A percentile compares a stretch with the other conserved stretches of the same genome.
Evolutionary conservation across 2,888 invertebrate genomes (phyloP).

Genomic region (Tortricodes alternella): DNA sequence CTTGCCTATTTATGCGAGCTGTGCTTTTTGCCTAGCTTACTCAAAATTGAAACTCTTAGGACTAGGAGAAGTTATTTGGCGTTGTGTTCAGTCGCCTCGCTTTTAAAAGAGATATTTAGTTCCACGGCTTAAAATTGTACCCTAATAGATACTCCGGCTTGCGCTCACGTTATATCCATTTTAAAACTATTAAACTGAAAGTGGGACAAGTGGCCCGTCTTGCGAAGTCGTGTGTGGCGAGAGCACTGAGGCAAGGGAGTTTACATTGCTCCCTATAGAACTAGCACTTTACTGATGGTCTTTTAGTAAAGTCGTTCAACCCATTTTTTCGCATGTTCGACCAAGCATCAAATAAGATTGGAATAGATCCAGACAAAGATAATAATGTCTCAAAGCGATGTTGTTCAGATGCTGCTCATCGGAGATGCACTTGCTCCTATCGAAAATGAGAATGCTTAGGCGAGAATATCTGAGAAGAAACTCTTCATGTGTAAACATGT

Average conservation of each 20-base stretch:
- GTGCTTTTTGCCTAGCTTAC: no score
- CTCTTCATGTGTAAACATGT: no score
- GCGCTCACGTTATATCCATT: neutral
- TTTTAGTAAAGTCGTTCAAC: neutral
- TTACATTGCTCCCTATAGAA: neutral
- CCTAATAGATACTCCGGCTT: neutral
- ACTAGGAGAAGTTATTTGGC: no score
- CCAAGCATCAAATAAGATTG: neutral
- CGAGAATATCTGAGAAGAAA: no score
- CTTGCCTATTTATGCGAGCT: no score
- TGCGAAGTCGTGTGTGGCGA: neutral
- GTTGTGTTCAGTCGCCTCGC: neutral
- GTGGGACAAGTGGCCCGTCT: neutral
- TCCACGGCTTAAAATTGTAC: neutral
- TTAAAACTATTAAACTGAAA: slow-evolving; percentile 8
- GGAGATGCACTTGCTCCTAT: no score
- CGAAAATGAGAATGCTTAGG: no score
- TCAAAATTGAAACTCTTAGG: no score
- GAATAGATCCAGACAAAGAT: neutral
- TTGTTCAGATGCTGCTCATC: no score
- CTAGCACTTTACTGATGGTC: neutral
- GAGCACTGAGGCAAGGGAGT: neutral
- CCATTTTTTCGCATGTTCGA: neutral
- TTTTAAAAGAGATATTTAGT: no score
- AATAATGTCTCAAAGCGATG: no score